Evolutionary conservation across 2,888 invertebrate species (phyloP), one percentile per base, ranked within the genome.

Genomic region (Philereme transversata): DNA sequence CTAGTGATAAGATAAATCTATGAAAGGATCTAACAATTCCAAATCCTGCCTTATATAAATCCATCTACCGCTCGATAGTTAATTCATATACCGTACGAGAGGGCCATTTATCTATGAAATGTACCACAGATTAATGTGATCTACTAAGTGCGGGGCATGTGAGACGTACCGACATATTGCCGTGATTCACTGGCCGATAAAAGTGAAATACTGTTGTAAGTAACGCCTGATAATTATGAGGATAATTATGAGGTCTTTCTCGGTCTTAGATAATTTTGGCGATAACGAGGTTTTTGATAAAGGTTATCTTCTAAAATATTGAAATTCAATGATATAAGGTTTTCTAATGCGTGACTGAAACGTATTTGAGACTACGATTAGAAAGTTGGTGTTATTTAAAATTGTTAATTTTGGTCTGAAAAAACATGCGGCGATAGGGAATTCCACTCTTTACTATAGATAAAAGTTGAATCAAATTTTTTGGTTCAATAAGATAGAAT

Each of bases 71-170:
- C 57, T 62, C 62, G 58, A 74, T 77, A 71, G 71, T 67, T 66
- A 65, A 73, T 69, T 69, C 70, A 66, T 68, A 64, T 62, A 65
- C 67, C 57, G 66, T 65, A 60, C 67, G 55, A 57, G 55, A 60
- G 59, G 56, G 49, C 69, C 61, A 75, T 78, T 77, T 74, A 77
- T 77, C 74, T 71, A 63, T 61, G 67, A 76, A 76, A 77, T 74
- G 72, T 74, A 68, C 73, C 68, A 58, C 69, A 71, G 75, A 77
- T 77, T 76, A 77, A 74, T 72, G 70, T 72, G 71, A 75, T 76
- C 72, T 77, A 72, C 73, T 69, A 67, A 68, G 65, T 68, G 70
- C 66, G 68, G 70, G 68, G 64, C 68, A 70, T 66, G 65, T 68
- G 60, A 62, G 56, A 64, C 62, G 64, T 63, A 67, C 65, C 62